These are phyloP conservation scores for Halcyon senegalensis DNA, from an alignment of 2,113 vertebrate genomes.

Conservation along the genomic window DNA sequence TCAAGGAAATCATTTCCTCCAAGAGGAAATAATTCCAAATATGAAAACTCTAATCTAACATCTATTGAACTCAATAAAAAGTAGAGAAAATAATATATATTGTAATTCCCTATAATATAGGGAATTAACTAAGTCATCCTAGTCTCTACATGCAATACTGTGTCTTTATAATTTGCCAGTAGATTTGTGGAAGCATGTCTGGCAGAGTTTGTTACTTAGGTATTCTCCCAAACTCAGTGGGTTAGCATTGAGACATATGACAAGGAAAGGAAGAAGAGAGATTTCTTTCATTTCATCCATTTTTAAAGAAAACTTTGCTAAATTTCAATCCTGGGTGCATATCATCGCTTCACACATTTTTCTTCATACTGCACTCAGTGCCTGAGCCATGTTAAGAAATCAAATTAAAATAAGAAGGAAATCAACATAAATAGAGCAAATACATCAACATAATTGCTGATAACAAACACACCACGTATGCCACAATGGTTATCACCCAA, in stretches of 20 bases:
- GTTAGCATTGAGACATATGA: neutral
- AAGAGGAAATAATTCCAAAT: neutral
- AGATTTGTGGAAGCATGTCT: neutral
- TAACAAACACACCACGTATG: neutral
- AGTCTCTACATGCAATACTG: neutral
- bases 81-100: neutral
- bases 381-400: neutral
- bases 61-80: neutral
- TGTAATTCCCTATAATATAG: neutral
- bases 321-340: neutral
- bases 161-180: neutral
- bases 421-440: neutral
- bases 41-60: neutral
- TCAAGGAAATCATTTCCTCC: neutral
- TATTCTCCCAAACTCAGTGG: neutral
- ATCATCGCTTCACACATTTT: neutral
- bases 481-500: neutral
- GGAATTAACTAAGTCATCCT: neutral
- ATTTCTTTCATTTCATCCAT: neutral
- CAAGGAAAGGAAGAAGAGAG: neutral
- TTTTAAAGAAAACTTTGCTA: neutral
- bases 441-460: neutral
- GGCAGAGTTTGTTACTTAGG: neutral
- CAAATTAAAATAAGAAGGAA: neutral
- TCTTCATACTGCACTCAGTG: neutral